These are phyloP conservation scores for Tanytarsus gracilentus DNA, from an alignment of 2,888 invertebrate genomes.

Conservation along the genomic window DNA sequence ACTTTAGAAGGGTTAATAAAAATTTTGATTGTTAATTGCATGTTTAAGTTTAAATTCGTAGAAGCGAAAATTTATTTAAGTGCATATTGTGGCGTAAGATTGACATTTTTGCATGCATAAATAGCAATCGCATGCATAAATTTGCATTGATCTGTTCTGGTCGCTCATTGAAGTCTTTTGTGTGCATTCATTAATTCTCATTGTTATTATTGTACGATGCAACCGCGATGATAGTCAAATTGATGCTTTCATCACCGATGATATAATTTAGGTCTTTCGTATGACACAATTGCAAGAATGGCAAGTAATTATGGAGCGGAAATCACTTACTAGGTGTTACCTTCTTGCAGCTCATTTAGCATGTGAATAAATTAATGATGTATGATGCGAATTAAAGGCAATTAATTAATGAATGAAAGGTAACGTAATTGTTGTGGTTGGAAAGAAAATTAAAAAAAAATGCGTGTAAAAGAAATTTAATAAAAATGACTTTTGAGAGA, in stretches of 20 bases:
- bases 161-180: constrained; percentile 22
- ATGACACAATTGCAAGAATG: not conserved
- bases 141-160: not conserved
- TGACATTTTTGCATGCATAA: no score
- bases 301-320: not conserved
- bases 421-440: not conserved
- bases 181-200: not conserved
- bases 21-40: no score
- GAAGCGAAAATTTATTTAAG: no score
- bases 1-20: no score
- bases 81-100: no score
- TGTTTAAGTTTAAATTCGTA: no score
- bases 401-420: constrained; percentile 6
- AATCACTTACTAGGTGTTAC: not conserved
- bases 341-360: not conserved
- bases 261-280: constrained; percentile 17
- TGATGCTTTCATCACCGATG: constrained; percentile 18
- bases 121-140: no score
- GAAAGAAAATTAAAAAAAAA: not conserved
- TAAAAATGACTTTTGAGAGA: no score
- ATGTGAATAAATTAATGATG: not conserved
- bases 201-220: not conserved
- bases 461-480: not conserved
- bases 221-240: constrained; percentile 13
- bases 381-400: not conserved